Evolutionary conservation across 2,888 invertebrate species (phyloP).

Genomic region (Hydrotaea diabolus): DNA sequence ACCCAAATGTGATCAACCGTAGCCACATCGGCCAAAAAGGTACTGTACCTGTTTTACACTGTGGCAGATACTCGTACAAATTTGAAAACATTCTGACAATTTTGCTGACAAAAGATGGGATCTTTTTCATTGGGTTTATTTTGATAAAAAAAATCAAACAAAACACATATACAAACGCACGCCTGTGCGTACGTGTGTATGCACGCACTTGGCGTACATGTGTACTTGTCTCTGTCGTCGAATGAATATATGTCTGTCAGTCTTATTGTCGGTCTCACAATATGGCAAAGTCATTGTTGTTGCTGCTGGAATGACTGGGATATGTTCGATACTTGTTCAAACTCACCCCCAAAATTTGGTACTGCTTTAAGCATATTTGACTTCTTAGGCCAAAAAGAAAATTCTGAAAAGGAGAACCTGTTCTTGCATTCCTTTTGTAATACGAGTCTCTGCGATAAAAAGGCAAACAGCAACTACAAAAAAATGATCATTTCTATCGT

Average conservation of each 20-base stretch:
- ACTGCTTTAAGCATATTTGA: too few relatives aligned
- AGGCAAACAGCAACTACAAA: background rate
- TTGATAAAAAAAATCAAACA: conserved; percentile 32
- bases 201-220: conserved; percentile 9
- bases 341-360: conserved; percentile 16
- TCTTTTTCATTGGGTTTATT: conserved; percentile 19
- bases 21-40: too few relatives aligned
- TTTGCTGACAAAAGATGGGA: conserved; percentile 7
- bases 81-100: too few relatives aligned
- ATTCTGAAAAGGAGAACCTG: background rate
- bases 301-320: too few relatives aligned
- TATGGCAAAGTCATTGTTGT: conserved; percentile 12
- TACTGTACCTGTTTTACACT: too few relatives aligned
- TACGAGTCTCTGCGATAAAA: background rate
- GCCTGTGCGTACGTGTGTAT: background rate
- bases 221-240: background rate
- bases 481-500: background rate
- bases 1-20: too few relatives aligned
- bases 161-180: background rate
- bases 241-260: background rate
- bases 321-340: too few relatives aligned
- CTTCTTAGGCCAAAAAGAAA: conserved; percentile 1
- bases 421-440: conserved; percentile 35
- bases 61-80: too few relatives aligned
- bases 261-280: background rate